Conservation (phyloP, 2,113 vertebrate genomes). For the Menura novaehollandiae region DNA sequence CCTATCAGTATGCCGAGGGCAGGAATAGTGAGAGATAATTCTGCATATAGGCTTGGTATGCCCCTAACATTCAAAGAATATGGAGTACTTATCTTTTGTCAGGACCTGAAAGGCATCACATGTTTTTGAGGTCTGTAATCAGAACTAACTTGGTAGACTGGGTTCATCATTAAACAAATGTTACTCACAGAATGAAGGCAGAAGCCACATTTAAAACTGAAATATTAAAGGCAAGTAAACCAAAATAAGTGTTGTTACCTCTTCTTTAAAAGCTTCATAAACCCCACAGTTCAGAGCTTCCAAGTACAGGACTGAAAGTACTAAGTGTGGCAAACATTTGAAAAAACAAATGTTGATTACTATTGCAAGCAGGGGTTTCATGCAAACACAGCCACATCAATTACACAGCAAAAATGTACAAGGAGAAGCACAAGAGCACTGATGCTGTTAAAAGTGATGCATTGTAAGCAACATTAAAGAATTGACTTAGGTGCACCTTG, state of each 20-base stretch:
- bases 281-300: not conserved
- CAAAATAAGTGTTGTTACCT: not conserved
- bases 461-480: not conserved
- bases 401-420: not conserved
- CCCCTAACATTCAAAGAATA: not conserved
- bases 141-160: not conserved
- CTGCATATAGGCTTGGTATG: not conserved
- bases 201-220: not conserved
- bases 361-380: not conserved
- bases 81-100: not conserved
- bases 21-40: not conserved
- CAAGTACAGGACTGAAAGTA: not conserved
- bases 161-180: not conserved
- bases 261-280: not conserved
- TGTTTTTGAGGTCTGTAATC: not conserved
- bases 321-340: not conserved
- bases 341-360: not conserved
- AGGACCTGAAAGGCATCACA: not conserved
- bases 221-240: not conserved
- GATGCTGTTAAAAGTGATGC: not conserved
- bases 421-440: not conserved
- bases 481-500: not conserved
- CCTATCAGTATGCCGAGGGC: not conserved
- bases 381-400: not conserved
- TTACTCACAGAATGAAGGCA: not conserved